Evolutionary conservation across 2,113 vertebrate genomes (phyloP).

Genomic region (Hiodon tergisus): DNA sequence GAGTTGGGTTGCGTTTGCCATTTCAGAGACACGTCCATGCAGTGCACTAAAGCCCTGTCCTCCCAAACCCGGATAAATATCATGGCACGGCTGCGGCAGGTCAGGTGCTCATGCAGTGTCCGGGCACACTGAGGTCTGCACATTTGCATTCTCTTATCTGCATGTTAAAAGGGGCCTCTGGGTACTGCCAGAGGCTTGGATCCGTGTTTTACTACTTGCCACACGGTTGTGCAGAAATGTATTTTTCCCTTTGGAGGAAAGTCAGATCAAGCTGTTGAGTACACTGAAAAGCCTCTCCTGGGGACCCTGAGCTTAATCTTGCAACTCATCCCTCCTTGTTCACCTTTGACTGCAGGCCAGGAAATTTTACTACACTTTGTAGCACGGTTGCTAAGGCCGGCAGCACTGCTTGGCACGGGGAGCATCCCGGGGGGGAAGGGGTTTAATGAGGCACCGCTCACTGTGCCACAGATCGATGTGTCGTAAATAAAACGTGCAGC

Average conservation of each 20-base stretch:
- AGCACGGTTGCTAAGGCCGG: no score
- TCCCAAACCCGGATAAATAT: background rate
- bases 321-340: no score
- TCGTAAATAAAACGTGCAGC: constrained; percentile 40
- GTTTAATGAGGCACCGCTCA: no score
- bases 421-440: no score
- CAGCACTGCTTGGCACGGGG: no score
- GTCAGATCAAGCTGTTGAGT: no score
- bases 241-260: background rate
- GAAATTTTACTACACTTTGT: no score
- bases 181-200: constrained; percentile 5
- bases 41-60: background rate
- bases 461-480: constrained; percentile 22
- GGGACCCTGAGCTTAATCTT: no score
- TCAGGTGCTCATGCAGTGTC: background rate
- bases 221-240: background rate
- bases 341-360: no score
- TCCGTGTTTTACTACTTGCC: constrained; percentile 9
- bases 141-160: constrained; percentile 11
- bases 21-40: no score
- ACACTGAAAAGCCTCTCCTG: no score
- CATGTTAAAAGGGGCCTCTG: constrained; percentile 19
- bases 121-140: background rate
- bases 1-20: no score
- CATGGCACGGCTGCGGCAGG: background rate